Evolutionary conservation across 2,888 invertebrate genomes (phyloP), one percentile per base, ranked within the genome.

Genomic region (Nasonovia ribisnigri): DNA sequence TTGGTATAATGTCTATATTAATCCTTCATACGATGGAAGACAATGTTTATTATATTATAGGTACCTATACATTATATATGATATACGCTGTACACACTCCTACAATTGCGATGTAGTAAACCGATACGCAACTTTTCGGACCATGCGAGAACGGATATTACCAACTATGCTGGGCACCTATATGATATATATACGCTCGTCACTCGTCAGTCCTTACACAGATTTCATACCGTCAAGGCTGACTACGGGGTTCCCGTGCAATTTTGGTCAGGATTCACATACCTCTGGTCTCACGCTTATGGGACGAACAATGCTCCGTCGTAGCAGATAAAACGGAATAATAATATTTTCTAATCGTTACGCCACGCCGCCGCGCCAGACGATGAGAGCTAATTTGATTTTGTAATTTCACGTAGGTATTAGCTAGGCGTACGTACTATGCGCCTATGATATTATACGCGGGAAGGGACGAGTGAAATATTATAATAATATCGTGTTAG

Each of bases 191-290:
- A 60, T 29, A 60, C 60, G n/a, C 16, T 4, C 67, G 67, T 92
- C 87, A 88, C 60, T 46, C 67, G 3, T 10, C 42, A 26, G 67
- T 67, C 60, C 13, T 24, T 36, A 86, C 93, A n/a, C 84, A 90
- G 57, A 89, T 89, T 88, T 77, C 13, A 29, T 54, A 48, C 54
- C 57, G 24, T 42, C 93, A 90, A 93, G 93, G 93, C 42, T 67
- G 36, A 90, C 90, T 10, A 29, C n/a, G 86, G 93, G 93, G 90
- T 93, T 93, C 93, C 90, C 90, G 90, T 60, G 93, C 43, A 36
- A 90, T 90, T 93, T 93, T 48, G 93, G 90, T 84, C 57, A 46
- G 48, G 90, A 90, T 93, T 93, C 93, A 93, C 93, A 93, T 90
- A 51, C 84, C 90, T 90, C 90, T 51, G 67, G 90, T 90, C 93